Conservation (phyloP, 2,113 vertebrate genomes). For the Erythrolamprus reginae region DNA sequence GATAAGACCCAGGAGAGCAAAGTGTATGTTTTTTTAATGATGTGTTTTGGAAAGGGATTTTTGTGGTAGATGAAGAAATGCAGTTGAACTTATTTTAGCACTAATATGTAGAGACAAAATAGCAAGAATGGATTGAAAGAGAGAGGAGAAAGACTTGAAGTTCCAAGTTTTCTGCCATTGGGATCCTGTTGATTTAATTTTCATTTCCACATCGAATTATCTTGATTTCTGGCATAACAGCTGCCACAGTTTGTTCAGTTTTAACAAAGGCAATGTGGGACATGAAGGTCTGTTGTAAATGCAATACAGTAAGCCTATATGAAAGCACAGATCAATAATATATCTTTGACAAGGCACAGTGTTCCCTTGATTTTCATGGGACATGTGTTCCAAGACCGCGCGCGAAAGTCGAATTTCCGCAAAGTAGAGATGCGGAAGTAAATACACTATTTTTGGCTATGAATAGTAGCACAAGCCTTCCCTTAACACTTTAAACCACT, state of each 20-base stretch:
- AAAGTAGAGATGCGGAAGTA: too few relatives aligned
- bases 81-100: not conserved
- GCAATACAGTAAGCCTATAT: not conserved
- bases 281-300: not conserved
- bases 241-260: not conserved
- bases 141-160: not conserved
- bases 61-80: not conserved
- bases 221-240: not conserved
- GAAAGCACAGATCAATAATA: not conserved
- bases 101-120: not conserved
- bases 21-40: not conserved
- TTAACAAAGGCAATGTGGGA: not conserved
- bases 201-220: not conserved
- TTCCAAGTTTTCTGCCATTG: not conserved
- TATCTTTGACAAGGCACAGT: not conserved
- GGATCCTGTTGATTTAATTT: not conserved
- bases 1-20: not conserved
- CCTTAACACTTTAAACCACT: too few relatives aligned
- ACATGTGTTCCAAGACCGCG: too few relatives aligned
- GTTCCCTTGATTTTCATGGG: too few relatives aligned
- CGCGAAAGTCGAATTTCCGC: too few relatives aligned
- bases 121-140: not conserved
- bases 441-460: too few relatives aligned
- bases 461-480: too few relatives aligned
- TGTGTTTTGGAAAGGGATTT: not conserved